phyloP scores from a whole-genome alignment of 2,888 invertebrate species.

The Chelonus formosanus region DNA sequence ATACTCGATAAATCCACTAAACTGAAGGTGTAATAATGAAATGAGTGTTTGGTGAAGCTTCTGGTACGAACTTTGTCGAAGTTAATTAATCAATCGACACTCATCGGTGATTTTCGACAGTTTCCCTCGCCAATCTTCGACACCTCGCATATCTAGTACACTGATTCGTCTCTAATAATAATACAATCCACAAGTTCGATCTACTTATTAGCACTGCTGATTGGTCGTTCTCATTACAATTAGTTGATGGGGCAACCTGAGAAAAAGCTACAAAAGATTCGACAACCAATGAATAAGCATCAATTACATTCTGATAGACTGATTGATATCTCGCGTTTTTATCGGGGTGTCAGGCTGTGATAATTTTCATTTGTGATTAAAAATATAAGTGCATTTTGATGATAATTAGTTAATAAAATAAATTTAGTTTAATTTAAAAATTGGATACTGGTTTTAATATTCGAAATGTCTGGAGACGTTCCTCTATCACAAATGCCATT shows the following conservation, averaged over 20 bases:
- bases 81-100: conserved; percentile 17
- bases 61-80: no score
- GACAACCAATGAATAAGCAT: conserved; percentile 25
- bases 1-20: not conserved
- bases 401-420: no score
- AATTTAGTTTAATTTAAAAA: no score
- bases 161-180: conserved; percentile 50
- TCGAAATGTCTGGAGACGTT: conserved; percentile 50
- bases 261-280: conserved; percentile 41
- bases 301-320: conserved; percentile 32
- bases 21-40: not conserved
- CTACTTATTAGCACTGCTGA: conserved; percentile 56
- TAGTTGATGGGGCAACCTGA: conserved; percentile 32
- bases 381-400: no score
- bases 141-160: conserved; percentile 39
- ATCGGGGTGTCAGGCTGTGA: no score
- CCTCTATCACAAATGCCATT: conserved; percentile 57
- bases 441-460: no score
- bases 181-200: conserved; percentile 47
- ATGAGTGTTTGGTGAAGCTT: no score
- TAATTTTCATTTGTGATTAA: no score
- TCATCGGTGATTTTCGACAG: conserved; percentile 30
- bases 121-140: conserved; percentile 33
- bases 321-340: not conserved
- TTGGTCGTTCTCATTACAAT: conserved; percentile 51